Percentiles rank a stretch among this genome's conserved stretches.
phyloP scores from a whole-genome alignment of 2,888 invertebrate genomes.

The Sylvicola cinctus region DNA sequence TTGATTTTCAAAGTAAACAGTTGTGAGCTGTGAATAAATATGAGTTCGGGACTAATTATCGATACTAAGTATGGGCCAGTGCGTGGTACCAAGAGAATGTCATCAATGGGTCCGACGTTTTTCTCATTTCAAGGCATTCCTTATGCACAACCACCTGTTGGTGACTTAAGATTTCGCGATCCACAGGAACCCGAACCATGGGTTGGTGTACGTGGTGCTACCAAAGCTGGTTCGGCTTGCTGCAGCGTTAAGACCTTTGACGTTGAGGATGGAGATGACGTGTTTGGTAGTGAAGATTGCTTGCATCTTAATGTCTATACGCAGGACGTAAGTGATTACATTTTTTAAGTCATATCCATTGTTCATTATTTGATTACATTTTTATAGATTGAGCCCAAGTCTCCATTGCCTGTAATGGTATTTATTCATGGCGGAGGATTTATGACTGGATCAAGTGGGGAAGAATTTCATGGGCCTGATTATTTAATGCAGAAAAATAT shows the following conservation, averaged over 20 bases:
- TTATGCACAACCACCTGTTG: constrained; percentile 35
- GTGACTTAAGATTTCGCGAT: constrained; percentile 20
- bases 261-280: constrained; percentile 17
- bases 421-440: constrained; percentile 31
- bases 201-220: constrained; percentile 15
- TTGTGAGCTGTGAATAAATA: no score
- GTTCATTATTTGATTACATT: no score
- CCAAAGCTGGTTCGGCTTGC: constrained; percentile 14
- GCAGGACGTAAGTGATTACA: constrained; percentile 16
- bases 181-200: constrained; percentile 15
- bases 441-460: constrained; percentile 24
- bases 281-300: constrained; percentile 31
- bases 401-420: constrained; percentile 21
- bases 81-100: constrained; percentile 1
- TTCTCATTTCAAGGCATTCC: constrained; percentile 30
- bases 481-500: constrained; percentile 27
- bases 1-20: no score
- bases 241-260: constrained; percentile 9
- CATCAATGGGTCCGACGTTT: constrained; percentile 1
- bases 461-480: constrained; percentile 25
- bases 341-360: no score
- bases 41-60: no score
- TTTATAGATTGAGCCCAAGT: constrained; percentile 5
- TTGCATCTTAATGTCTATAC: constrained; percentile 29
- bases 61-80: constrained; percentile 4